phyloP scores from a whole-genome alignment of 2,113 vertebrate genomes.

The Xerus inauris region DNA sequence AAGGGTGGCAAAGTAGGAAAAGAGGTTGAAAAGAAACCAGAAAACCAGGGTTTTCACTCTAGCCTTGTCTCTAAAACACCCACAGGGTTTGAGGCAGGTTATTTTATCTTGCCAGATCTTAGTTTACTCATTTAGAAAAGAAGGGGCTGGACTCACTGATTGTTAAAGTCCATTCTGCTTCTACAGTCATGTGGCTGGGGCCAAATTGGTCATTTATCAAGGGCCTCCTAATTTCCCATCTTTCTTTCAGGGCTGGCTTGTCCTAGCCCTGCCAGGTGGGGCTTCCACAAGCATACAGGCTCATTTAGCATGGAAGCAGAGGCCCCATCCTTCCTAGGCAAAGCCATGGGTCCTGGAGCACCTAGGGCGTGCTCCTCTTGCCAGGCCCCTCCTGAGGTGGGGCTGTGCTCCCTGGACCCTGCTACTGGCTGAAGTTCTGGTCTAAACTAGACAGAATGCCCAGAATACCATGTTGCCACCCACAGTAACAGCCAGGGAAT shows the following conservation, averaged over 20 bases:
- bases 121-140: background rate
- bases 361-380: background rate
- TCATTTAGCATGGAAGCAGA: background rate
- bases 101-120: background rate
- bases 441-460: background rate
- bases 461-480: background rate
- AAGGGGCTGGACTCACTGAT: background rate
- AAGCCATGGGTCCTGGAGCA: background rate
- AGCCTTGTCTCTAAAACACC: background rate
- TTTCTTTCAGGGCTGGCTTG: background rate
- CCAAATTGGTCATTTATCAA: background rate
- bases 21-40: background rate
- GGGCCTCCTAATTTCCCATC: background rate
- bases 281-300: background rate
- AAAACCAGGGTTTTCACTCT: background rate
- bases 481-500: too few species aligned
- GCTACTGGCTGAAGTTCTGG: background rate
- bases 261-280: background rate
- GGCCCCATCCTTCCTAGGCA: background rate
- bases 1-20: background rate
- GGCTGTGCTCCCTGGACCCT: background rate
- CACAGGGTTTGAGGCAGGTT: background rate
- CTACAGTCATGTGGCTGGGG: fast-evolving
- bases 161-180: background rate
- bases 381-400: background rate